Evolutionary conservation across 92 coral and sea anemone genomes (phyloP).

Genomic region (Meandrina meandrites): DNA sequence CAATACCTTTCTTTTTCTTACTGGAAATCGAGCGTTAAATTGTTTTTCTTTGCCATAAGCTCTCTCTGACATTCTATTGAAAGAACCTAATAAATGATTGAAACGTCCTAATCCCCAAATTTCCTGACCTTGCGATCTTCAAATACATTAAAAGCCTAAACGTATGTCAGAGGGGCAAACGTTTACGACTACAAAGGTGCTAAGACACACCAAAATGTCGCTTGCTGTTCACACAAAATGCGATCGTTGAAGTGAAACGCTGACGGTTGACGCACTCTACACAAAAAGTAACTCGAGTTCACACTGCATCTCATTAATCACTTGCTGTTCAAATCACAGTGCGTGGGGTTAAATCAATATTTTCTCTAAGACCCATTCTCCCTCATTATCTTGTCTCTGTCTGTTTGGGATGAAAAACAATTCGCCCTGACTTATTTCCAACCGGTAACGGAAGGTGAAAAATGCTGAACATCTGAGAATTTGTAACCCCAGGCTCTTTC

Average conservation of each 20-base stretch:
- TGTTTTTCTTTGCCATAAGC: slow-evolving; percentile 23
- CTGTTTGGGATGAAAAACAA: background rate
- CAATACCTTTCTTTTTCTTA: slow-evolving; percentile 29
- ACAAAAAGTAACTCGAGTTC: background rate
- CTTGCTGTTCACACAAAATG: background rate
- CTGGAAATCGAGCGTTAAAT: slow-evolving; percentile 12
- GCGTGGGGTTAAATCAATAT: slow-evolving; percentile 42
- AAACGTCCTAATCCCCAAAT: background rate
- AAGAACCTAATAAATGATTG: background rate
- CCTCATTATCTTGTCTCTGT: background rate
- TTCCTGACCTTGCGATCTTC: background rate
- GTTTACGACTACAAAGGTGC: background rate
- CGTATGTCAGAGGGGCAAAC: background rate
- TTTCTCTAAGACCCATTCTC: background rate
- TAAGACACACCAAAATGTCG: background rate
- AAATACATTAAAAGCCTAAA: background rate
- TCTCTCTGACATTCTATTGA: slow-evolving; percentile 34
- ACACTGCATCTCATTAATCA: slow-evolving; percentile 19
- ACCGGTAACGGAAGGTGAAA: background rate
- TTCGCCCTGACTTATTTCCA: background rate
- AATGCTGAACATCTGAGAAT: background rate
- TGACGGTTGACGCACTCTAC: background rate
- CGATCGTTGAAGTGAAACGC: background rate
- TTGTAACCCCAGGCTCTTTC: background rate
- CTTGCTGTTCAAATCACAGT: background rate